Evolutionary conservation across 2,113 vertebrate genomes (phyloP).

Genomic region (Lepus americanus): DNA sequence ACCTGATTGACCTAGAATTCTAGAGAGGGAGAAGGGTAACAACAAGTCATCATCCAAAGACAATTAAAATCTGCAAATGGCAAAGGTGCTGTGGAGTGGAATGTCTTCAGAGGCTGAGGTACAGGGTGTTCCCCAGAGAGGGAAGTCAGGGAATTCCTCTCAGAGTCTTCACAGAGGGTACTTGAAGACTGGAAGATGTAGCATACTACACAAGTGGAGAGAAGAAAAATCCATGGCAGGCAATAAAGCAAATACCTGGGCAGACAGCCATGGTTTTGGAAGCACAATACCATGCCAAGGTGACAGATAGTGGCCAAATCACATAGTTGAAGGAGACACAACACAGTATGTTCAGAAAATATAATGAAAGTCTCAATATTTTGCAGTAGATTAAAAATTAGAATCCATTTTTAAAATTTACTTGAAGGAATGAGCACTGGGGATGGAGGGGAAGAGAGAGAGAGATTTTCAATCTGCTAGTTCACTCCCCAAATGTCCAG

Average conservation of each 20-base stretch:
- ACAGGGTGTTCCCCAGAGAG: not conserved
- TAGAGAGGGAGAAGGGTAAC: not conserved
- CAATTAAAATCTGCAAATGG: not conserved
- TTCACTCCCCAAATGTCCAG: no score
- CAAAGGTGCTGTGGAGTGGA: fast-evolving
- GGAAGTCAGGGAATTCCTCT: not conserved
- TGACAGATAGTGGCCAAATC: not conserved
- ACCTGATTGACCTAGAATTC: not conserved
- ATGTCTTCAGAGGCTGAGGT: not conserved
- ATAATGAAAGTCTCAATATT: not conserved
- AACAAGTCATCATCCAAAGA: not conserved
- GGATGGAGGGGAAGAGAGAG: no score
- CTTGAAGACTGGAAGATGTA: not conserved
- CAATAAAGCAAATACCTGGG: not conserved
- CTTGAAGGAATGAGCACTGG: no score
- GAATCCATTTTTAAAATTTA: not conserved
- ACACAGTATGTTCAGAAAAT: not conserved
- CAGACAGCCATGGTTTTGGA: not conserved
- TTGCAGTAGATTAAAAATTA: not conserved
- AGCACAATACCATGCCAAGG: not conserved
- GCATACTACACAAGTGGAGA: not conserved
- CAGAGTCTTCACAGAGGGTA: not conserved
- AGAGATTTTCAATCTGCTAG: no score
- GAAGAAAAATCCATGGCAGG: not conserved
- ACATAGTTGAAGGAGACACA: not conserved